Evolutionary conservation across 2,797 vertebrate species (phyloP).

Genomic region (Sylvia borin): DNA sequence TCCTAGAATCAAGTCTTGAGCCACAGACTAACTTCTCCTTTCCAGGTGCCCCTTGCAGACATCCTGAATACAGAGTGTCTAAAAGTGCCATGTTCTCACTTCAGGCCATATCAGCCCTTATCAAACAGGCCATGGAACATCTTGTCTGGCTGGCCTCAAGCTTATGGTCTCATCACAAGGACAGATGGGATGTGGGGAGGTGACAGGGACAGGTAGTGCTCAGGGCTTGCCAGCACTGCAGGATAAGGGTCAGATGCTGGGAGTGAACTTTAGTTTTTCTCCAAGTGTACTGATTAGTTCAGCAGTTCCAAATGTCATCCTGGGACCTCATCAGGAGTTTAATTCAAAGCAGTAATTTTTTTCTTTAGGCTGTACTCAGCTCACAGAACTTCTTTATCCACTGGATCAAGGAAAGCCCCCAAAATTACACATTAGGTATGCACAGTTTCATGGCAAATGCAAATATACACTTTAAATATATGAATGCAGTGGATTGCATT

Average conservation of each 20-base stretch:
- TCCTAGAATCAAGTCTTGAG: background rate
- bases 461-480: background rate
- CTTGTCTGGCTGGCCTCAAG: background rate
- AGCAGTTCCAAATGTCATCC: background rate
- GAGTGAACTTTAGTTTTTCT: background rate
- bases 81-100: background rate
- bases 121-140: background rate
- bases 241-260: background rate
- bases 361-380: background rate
- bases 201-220: background rate
- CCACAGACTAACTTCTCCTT: background rate
- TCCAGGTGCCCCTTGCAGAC: background rate
- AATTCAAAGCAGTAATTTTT: background rate
- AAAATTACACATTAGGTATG: background rate
- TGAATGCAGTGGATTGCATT: background rate
- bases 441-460: constrained; percentile 13
- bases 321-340: background rate
- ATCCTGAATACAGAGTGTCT: background rate
- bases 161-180: background rate
- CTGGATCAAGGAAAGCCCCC: background rate
- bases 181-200: background rate
- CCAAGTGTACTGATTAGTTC: background rate
- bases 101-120: background rate
- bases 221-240: background rate
- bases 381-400: background rate